phyloP scores from a whole-genome alignment of 2,113 vertebrate genomes.

The Epinephelus moara region DNA sequence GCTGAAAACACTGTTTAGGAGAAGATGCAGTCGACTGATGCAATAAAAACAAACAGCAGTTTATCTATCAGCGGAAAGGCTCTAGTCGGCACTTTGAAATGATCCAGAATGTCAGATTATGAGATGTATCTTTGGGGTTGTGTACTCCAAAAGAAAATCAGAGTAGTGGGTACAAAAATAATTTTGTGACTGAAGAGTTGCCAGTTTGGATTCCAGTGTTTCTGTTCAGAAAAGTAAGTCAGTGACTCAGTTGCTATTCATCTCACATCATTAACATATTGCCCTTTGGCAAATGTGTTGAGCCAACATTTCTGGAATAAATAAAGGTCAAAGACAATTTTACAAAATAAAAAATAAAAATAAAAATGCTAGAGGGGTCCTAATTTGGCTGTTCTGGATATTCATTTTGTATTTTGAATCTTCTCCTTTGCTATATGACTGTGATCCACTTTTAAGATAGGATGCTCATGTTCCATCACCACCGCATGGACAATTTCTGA shows the following conservation, averaged over 20 bases:
- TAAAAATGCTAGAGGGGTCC: not conserved
- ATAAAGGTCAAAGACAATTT: not conserved
- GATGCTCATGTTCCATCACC: not conserved
- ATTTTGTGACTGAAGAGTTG: not conserved
- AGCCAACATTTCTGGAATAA: not conserved
- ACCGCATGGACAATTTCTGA: not conserved
- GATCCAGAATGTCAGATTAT: not conserved
- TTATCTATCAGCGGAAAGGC: not conserved
- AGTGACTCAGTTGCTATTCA: not conserved
- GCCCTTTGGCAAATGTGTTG: not conserved
- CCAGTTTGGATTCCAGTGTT: no score
- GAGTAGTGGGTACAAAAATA: not conserved
- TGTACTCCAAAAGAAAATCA: no score
- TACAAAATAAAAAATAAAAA: no score
- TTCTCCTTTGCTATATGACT: not conserved
- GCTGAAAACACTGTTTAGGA: not conserved
- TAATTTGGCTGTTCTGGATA: not conserved
- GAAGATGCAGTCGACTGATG: constrained; percentile 10
- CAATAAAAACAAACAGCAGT: constrained; percentile 17
- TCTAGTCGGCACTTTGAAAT: not conserved
- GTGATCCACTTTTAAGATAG: not conserved
- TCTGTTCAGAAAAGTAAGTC: not conserved
- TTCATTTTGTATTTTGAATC: not conserved
- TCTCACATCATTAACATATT: not conserved
- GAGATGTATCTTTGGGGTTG: not conserved